Evolutionary conservation across 2,797 vertebrate genomes (phyloP), one percentile per base, ranked within the genome.

Genomic region (Xenops minutus): DNA sequence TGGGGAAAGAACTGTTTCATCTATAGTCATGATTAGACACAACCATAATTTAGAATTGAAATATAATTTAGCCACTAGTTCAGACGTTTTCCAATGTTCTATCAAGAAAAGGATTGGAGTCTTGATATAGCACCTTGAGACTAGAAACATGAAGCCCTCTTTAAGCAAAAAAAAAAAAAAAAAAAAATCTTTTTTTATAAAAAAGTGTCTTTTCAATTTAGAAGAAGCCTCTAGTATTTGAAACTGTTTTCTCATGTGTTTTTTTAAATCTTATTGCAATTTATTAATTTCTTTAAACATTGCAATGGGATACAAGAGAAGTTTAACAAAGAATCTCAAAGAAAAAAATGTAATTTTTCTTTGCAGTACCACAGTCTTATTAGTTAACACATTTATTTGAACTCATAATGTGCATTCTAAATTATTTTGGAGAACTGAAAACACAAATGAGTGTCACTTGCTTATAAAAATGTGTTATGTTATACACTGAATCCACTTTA

Each of bases 361-460:
- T 74, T 74, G 17, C 24, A 14, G 12, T 69, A 55, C 23, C 76
- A 10, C 26, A 39, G 17, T 76, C 36, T 62, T 85, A 52, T 30
- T 91, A 83, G 81, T 44, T 93, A 93, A 82, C 37, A 73, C 39
- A 86, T 95, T 93, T 92, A 69, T 72, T 83, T 85, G 72, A 94
- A 69, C 48, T 71, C 39, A n/a, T 69, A 79, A 66, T 48, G 43
- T 48, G 29, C 17, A 8, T 88, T 94, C 32, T 34, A 54, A 94
- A 90, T 46, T 88, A 51, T 63, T 89, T 66, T 74, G 14, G 85
- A 91, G 86, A 92, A 94, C 61, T 89, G 78, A 73, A 95, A 91
- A n/a, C 66, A n/a, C 26, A 23, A 74, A 26, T 2, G 77, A 92
- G 19, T 48, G 81, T 93, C 92, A 69, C 68, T 96, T 69, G 55